Percentiles rank a stretch among this genome's conserved stretches.
These are phyloP conservation scores for Chaetophractus vellerosus DNA, from an alignment of 2,797 vertebrate genomes.

Conservation along the genomic window DNA sequence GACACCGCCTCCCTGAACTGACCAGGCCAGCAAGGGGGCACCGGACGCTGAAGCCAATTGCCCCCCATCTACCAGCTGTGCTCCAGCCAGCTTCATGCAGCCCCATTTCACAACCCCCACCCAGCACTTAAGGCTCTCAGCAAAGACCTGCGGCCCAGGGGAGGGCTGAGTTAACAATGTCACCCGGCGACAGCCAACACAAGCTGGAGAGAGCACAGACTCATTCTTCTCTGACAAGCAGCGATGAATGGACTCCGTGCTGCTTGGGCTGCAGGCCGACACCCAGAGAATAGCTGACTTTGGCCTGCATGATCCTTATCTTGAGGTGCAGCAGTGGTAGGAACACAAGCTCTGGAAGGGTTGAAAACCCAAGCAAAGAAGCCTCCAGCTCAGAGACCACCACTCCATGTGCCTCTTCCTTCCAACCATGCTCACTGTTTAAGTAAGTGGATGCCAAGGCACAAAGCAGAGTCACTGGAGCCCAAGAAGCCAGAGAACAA, in stretches of 20 bases:
- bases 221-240: constrained; percentile 61
- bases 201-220: background rate
- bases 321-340: background rate
- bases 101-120: background rate
- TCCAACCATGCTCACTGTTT: background rate
- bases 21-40: background rate
- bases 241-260: background rate
- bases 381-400: background rate
- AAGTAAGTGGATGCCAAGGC: background rate
- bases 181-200: background rate
- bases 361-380: background rate
- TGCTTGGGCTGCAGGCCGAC: background rate
- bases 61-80: background rate
- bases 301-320: background rate
- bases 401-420: background rate
- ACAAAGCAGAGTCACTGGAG: background rate
- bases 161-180: constrained; percentile 62
- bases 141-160: constrained; percentile 52
- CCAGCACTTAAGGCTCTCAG: background rate
- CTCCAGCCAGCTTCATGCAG: background rate
- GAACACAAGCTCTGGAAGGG: background rate
- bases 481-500: background rate
- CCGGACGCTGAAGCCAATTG: background rate
- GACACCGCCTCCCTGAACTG: fast-evolving
- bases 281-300: background rate